A percentile compares a stretch with the other conserved stretches of the same genome.
Evolutionary conservation across 2,113 vertebrate genomes (phyloP).

Genomic region (Megaceryle maxima): DNA sequence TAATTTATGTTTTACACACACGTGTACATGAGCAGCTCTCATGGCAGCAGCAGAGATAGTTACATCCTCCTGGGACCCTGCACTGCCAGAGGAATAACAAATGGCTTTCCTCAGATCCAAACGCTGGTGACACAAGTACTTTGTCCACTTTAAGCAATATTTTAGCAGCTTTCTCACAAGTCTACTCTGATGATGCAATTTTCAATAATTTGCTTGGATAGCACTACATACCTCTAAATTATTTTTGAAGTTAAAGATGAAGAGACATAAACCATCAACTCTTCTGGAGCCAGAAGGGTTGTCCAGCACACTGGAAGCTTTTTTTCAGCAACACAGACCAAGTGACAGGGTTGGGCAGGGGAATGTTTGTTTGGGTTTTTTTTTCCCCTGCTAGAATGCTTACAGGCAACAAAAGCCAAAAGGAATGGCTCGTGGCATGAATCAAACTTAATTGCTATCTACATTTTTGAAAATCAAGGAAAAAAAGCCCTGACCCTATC

Average conservation of each 20-base stretch:
- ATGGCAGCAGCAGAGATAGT: not conserved
- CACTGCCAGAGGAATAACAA: not conserved
- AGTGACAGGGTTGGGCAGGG: not conserved
- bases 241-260: not conserved
- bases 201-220: not conserved
- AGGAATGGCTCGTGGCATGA: slow-evolving; percentile 8
- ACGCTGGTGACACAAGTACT: not conserved
- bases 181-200: not conserved
- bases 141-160: not conserved
- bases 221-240: not conserved
- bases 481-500: slow-evolving; percentile 51
- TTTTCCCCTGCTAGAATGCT: not conserved
- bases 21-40: accelerated
- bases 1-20: not conserved
- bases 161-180: not conserved
- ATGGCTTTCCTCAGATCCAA: not conserved
- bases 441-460: slow-evolving; percentile 70
- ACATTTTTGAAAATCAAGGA: slow-evolving; percentile 38
- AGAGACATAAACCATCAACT: not conserved
- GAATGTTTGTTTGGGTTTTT: not conserved
- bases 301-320: not conserved
- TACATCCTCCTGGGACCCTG: not conserved
- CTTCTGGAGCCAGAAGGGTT: not conserved
- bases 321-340: not conserved
- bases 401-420: slow-evolving; percentile 13